Conservation (phyloP, 2,797 vertebrate genomes). For the Crenichthys baileyi region DNA sequence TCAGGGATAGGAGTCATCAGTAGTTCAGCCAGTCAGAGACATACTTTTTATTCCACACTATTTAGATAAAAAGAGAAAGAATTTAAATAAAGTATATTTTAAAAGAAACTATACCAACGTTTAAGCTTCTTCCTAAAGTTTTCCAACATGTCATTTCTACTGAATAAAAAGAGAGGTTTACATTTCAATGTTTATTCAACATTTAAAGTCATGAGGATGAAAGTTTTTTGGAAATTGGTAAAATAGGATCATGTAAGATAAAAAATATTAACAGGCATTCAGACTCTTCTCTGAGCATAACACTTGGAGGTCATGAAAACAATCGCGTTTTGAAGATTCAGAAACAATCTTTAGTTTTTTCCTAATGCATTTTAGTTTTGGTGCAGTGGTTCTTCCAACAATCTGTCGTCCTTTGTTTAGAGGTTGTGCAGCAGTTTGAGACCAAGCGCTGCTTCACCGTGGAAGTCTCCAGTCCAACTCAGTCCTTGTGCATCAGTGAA, state of each 20-base stretch:
- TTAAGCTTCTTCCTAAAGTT: neutral
- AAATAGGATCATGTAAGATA: too few species aligned
- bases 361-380: neutral
- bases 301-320: too few species aligned
- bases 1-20: neutral
- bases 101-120: neutral
- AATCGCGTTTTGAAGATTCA: too few species aligned
- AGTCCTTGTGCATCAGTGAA: constrained; percentile 80
- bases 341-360: neutral
- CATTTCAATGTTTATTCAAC: neutral
- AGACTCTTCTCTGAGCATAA: too few species aligned
- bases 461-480: constrained; percentile 85
- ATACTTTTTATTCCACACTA: neutral
- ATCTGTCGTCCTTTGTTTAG: constrained; percentile 36
- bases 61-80: neutral
- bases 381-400: neutral
- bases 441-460: constrained; percentile 80
- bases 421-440: constrained; percentile 82
- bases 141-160: neutral
- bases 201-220: neutral
- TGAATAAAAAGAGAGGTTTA: neutral
- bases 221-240: too few species aligned
- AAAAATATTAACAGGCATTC: too few species aligned
- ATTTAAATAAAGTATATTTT: neutral
- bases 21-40: too few species aligned